These are phyloP conservation scores for Manis pentadactyla DNA, from an alignment of 2,797 vertebrate genomes.

Conservation along the genomic window DNA sequence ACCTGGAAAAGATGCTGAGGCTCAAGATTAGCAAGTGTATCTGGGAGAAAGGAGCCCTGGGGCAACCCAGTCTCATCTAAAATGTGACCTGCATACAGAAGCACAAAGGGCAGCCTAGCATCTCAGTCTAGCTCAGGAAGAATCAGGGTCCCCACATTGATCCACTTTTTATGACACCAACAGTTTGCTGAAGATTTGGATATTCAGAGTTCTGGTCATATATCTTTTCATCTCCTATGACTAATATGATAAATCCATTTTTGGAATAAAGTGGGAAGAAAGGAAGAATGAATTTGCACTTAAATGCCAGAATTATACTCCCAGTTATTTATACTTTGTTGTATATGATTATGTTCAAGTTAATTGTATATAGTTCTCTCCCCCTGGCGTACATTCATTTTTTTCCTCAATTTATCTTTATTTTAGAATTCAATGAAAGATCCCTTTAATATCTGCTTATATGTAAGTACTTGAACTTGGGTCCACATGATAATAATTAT, in stretches of 20 bases:
- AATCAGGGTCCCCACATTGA: neutral
- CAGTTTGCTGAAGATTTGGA: neutral
- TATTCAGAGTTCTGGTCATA: constrained; percentile 36
- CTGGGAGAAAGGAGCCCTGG: neutral
- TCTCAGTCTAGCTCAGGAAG: neutral
- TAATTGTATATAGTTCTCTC: constrained; percentile 12
- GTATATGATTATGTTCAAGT: neutral
- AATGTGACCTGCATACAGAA: neutral
- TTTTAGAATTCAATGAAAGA: constrained; percentile 18
- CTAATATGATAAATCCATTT: constrained; percentile 22
- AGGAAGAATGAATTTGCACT: neutral
- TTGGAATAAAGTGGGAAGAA: constrained; percentile 44
- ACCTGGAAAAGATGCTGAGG: neutral
- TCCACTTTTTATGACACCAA: neutral
- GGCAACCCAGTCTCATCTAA: neutral
- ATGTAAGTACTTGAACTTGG: neutral
- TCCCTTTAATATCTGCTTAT: neutral
- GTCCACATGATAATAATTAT: neutral
- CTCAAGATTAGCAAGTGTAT: constrained; percentile 22
- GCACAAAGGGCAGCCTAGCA: neutral
- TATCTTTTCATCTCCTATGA: constrained; percentile 7
- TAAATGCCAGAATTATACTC: constrained; percentile 26
- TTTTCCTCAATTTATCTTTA: constrained; percentile 17
- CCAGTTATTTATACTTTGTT: constrained; percentile 29
- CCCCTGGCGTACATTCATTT: neutral